Evolutionary conservation across 1,140 invertebrate species (phyloP), one percentile per base, ranked within the genome.

Genomic region (Pogonus chalceus): DNA sequence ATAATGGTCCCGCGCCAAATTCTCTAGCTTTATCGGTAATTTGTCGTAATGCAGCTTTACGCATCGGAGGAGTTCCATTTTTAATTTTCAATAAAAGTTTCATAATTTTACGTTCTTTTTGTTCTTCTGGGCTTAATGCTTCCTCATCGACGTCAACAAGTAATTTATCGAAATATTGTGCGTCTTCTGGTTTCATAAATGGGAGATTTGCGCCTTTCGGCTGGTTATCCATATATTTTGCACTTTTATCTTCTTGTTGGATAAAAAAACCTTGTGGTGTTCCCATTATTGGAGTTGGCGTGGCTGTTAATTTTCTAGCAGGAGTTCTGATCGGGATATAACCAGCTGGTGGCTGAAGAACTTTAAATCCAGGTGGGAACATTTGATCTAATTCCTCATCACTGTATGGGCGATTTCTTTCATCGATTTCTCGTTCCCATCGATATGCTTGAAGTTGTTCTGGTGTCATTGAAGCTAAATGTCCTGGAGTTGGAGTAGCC

Each of bases 51-150:
- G 95, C 95, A 10, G 94, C 92, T 76, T 99, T 99, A 56, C 97
- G 80, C 95, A 99, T 98, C 0, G 96, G 96, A 16, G 97, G 97
- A 3, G 96, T 98, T 12, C 97, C 97, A 69, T 99, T 99, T 76
- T 99, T 99, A 48, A 99, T 99, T 73, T 98, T 99, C 31, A 99
- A 72, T 51, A 99, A 68, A 1, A 99, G 74, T 66, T 96, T 97
- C 97, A 99, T 99, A 21, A 99, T 99, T 73, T 98, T 98, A 14
- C 96, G 74, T 71, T 99, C 97, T 69, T 98, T 98, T 56, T 95
- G 87, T 67, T 99, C 96, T 66, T 99, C 96, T 1, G 95, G 93
- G 53, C 87, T 90, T 14, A 99, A 75, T 0, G 85, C 76, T 64
- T 98, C 94, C 75, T 99, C 96, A 71, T 99, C 96, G 7, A 99